Base-by-base conservation (phyloP, 2,113 vertebrate genomes). In the Macquaria ambigua region DNA sequence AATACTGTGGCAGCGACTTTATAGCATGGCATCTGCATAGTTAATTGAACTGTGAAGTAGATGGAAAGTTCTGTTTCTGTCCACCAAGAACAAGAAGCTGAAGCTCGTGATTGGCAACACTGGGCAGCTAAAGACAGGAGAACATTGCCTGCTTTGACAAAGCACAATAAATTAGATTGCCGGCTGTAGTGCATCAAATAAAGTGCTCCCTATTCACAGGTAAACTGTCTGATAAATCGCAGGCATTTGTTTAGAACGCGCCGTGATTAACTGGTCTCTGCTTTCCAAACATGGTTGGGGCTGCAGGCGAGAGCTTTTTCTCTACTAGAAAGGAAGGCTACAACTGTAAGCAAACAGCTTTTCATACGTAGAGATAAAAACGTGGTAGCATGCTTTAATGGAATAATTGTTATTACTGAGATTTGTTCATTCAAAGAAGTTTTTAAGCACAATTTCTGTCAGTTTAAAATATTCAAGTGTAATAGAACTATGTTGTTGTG, bases 141-240 rank as follows among this genome's bases (percentile, higher is more conserved):
- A 21, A 41, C 52, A 21, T 34, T 34, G 34, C 34, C 34, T 34
- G 34, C 34, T 34, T 5, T 34, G 34, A 34, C 4, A 5, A 34
- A 3, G 4, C 34, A 34, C 34, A 34, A 34, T 34, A 34, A 34
- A 34, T 34, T 34, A 64, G 67, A 77, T 56, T 28, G 77, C 68
- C 28, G n/a, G 68, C 73, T 81, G 74, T 8, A 31, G 28, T 79
- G 68, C 31, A 66, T 79, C 31, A 79, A 58, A 68, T 67, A 52
- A 87, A 84, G 77, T 76, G 34, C 63, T 84, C 61, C 68, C 62
- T 41, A 4, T 77, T 81, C 77, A 74, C 74, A 84, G 81, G 28
- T 81, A 77, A 67, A 52, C 75, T 68, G 68, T 74, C 61, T 28
- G 77, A 87, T 84, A 68, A 88, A 55, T 81, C 59, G 64, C 78